These are phyloP conservation scores for Cassiopea xamachana DNA, from an alignment of 30 jellyfish, hydroid and myxozoan genomes.

Conservation along the genomic window DNA sequence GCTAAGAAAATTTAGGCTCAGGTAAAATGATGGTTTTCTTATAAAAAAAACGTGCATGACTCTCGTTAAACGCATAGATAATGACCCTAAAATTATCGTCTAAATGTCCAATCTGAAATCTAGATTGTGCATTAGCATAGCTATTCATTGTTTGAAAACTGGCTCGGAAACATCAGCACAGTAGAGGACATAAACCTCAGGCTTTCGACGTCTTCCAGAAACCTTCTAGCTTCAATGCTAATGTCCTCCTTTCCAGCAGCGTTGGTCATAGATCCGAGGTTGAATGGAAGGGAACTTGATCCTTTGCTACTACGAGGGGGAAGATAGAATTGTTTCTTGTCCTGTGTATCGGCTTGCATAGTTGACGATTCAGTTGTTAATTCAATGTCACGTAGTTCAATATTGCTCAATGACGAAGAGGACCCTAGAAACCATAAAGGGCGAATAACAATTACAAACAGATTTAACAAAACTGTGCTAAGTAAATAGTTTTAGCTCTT, in stretches of 20 bases:
- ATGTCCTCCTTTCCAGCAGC: conserved; percentile 15
- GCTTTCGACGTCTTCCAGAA: conserved; percentile 40
- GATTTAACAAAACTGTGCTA: too few species aligned
- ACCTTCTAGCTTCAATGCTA: conserved; percentile 46
- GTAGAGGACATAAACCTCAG: conserved; percentile 59
- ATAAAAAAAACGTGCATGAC: too few species aligned
- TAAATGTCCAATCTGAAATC: too few species aligned
- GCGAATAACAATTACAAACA: background rate
- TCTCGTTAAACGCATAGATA: too few species aligned
- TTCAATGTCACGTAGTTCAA: conserved; percentile 28
- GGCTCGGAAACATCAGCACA: conserved; percentile 70
- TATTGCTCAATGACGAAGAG: conserved; percentile 13
- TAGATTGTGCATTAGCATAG: too few species aligned
- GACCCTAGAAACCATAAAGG: conserved; percentile 9
- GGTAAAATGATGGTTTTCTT: too few species aligned
- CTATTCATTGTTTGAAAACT: conserved; percentile 38
- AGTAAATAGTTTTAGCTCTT: too few species aligned
- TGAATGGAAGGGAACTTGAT: conserved; percentile 49
- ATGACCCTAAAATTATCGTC: too few species aligned
- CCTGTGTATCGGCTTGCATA: background rate
- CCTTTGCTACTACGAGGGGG: conserved; percentile 14
- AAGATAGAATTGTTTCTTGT: background rate
- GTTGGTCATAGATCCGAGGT: conserved; percentile 32
- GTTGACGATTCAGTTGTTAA: background rate
- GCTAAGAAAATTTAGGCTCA: too few species aligned